Percentiles rank a stretch among this genome's conserved stretches.
These are phyloP conservation scores for Hypsibius dujardini DNA, from an alignment of 1,140 invertebrate genomes.

Conservation along the genomic window DNA sequence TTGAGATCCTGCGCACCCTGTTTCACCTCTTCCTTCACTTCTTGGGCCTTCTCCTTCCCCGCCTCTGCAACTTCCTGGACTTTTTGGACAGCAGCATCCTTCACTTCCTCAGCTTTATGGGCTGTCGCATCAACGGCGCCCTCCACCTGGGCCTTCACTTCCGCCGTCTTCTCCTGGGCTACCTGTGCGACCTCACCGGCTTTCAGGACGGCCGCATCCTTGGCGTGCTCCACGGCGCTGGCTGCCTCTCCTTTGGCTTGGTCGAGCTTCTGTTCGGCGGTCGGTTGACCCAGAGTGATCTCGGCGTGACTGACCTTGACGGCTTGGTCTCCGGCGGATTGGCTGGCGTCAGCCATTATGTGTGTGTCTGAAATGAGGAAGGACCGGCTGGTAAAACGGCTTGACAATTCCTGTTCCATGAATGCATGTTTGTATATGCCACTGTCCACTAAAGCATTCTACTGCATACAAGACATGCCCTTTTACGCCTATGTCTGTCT, in stretches of 20 bases:
- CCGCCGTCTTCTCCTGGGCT: background rate
- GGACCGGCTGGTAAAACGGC: no score
- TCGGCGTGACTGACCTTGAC: no score
- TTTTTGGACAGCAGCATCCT: background rate
- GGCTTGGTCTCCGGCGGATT: background rate
- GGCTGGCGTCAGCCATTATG: no score
- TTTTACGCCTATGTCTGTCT: no score
- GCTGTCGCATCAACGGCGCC: background rate
- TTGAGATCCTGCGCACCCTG: background rate
- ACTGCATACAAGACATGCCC: no score
- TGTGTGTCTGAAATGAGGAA: no score
- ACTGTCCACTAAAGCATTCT: no score
- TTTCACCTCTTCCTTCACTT: no score
- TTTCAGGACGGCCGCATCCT: background rate
- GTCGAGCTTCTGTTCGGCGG: constrained; percentile 6
- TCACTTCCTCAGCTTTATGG: background rate
- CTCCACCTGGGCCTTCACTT: background rate
- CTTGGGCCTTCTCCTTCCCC: background rate
- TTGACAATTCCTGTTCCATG: no score
- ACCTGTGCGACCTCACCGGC: background rate
- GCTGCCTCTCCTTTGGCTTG: constrained; percentile 3
- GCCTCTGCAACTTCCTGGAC: background rate
- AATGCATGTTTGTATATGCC: no score
- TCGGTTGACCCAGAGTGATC: background rate
- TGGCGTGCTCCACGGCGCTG: background rate